These are phyloP conservation scores for Noctua comes DNA, from an alignment of 2,888 invertebrate species.

Conservation along the genomic window DNA sequence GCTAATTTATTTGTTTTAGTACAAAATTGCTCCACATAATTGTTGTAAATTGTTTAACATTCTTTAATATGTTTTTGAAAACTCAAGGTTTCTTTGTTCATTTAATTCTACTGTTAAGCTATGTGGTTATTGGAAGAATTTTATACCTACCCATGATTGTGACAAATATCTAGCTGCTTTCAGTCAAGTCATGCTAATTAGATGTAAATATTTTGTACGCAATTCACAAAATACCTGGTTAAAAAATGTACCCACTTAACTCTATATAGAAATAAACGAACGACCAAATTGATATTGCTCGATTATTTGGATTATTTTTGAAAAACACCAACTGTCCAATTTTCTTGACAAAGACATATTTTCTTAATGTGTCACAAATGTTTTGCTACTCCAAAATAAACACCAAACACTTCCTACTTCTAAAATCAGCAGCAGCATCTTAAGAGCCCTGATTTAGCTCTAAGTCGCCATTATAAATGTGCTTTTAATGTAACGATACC, in stretches of 20 bases:
- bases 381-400: not conserved
- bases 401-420: constrained; percentile 32
- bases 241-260: not conserved
- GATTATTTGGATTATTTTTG: not conserved
- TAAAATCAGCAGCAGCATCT: constrained; percentile 74
- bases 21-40: constrained; percentile 31
- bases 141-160: not conserved
- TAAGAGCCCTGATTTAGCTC: constrained; percentile 83
- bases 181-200: not conserved
- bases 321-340: not conserved
- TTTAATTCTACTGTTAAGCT: not conserved
- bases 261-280: not conserved
- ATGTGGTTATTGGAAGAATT: not conserved
- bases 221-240: not conserved
- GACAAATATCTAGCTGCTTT: not conserved
- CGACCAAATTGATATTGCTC: not conserved
- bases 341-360: not conserved
- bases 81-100: not conserved
- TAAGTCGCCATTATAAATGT: constrained; percentile 87
- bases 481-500: constrained; percentile 87
- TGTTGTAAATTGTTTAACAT: constrained; percentile 33
- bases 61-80: constrained; percentile 20
- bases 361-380: not conserved
- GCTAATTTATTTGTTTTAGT: constrained; percentile 65
- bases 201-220: not conserved